These are phyloP conservation scores for Theristus sp. DNA, from an alignment of 2,888 invertebrate genomes.

Conservation along the genomic window DNA sequence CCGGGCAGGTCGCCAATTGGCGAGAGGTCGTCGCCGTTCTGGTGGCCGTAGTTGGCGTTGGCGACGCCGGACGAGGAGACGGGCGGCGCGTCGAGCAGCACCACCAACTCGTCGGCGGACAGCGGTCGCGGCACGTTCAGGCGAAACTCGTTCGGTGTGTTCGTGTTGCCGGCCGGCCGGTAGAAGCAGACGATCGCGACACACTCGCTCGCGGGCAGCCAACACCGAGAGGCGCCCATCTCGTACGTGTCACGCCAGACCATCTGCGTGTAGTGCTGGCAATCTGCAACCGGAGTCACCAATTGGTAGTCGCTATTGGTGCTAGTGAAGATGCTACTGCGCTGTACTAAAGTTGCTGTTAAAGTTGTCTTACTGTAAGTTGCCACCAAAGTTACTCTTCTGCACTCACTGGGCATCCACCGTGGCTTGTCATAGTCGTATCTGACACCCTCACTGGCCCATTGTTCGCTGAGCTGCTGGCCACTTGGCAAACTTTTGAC, in stretches of 20 bases:
- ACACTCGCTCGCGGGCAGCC: constrained; percentile 23
- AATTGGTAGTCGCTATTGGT: no score
- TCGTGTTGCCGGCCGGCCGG: constrained; percentile 14
- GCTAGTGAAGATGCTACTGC: no score
- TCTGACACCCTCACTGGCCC: constrained; percentile 21
- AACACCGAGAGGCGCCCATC: constrained; percentile 18
- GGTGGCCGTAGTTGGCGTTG: not conserved
- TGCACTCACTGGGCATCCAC: constrained; percentile 22
- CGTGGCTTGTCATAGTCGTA: constrained; percentile 22
- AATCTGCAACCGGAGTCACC: not conserved
- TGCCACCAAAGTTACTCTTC: no score
- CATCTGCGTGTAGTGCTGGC: constrained; percentile 25
- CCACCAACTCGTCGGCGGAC: not conserved
- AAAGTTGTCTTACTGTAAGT: no score
- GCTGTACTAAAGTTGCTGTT: no score
- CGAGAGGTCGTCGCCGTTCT: not conserved
- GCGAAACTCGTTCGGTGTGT: not conserved
- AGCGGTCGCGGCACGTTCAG: not conserved
- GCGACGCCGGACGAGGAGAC: not conserved
- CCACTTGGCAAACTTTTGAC: constrained; percentile 25
- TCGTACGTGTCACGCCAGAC: constrained; percentile 22
- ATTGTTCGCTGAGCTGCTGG: constrained; percentile 19
- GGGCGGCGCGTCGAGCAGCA: not conserved
- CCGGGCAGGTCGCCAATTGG: not conserved
- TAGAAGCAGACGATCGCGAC: constrained; percentile 26